Evolutionary conservation across 2,113 vertebrate genomes (phyloP), one percentile per base, ranked within the genome.

Genomic region (Ancistrus triradiatus): DNA sequence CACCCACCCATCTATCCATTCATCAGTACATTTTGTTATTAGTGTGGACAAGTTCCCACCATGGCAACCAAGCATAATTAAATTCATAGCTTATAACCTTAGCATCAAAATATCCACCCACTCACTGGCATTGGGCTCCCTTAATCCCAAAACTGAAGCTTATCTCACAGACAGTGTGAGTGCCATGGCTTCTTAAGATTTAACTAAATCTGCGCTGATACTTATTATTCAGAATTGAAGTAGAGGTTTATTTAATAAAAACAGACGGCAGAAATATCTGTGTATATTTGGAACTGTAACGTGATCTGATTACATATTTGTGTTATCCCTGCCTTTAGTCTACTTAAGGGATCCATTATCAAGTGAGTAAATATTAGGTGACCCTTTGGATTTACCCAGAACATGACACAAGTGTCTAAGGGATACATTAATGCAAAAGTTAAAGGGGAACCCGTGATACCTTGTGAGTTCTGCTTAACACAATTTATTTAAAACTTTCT

Each of bases 1-100:
- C 44, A 72, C 72, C 61, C 59, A 68, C 46, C 66, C 77, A 78
- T 50, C 59, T 58, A 51, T 70, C 59, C 56, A 56, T n/a, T n/a
- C n/a, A n/a, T n/a, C n/a, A n/a, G n/a, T n/a, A 56, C 56, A 33
- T 68, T 76, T 75, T 69, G 68, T 74, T 78, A 73, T 51, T 73
- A 59, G 64, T 42, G 49, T 66, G 55, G 77, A 70, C 25, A 67
- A 79, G 67, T 77, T 73, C 74, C 78, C 53, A 38, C 71, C 77
- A 80, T 78, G 69, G 78, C 81, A 83, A 82, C 77, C 72, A 62
- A 69, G 74, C 76, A 74, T 78, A 85, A 85, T 87, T 80, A 85
- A 79, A 78, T 80, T 78, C 63, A 49, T 75, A 69, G 83, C 78
- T 69, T 74, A 75, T 77, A 76, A 79, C 73, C 77, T 81, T 74